phyloP scores from a whole-genome alignment of 2,888 invertebrate species.

The Eupeodes latifasciatus region DNA sequence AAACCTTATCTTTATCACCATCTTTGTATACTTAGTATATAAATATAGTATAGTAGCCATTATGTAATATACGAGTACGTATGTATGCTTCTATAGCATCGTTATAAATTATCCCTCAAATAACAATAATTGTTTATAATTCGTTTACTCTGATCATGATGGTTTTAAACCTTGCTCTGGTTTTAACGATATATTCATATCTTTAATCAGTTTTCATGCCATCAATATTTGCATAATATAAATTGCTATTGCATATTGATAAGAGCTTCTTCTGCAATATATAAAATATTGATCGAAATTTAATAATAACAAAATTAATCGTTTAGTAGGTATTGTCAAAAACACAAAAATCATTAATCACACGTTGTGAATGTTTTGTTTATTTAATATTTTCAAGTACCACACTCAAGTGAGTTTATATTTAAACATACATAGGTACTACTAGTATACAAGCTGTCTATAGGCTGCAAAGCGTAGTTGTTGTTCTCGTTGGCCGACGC shows the following conservation, averaged over 20 bases:
- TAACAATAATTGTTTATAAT: neutral
- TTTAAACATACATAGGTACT: no score
- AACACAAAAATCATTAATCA: constrained; percentile 39
- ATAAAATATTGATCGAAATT: constrained; percentile 45
- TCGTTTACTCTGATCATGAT: neutral
- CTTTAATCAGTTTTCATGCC: constrained; percentile 11
- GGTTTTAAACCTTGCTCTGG: constrained; percentile 5
- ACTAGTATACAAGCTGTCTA: no score
- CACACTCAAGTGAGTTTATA: neutral
- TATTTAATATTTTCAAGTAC: constrained; percentile 54
- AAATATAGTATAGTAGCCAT: no score
- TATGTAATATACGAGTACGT: constrained; percentile 42
- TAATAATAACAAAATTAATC: constrained; percentile 58
- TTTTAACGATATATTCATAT: neutral
- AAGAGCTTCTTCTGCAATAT: constrained; percentile 53
- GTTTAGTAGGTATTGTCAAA: constrained; percentile 29
- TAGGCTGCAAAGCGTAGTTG: no score
- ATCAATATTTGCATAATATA: constrained; percentile 22
- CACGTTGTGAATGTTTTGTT: constrained; percentile 40
- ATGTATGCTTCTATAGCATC: constrained; percentile 49
- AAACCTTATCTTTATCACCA: constrained; percentile 5
- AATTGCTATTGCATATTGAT: constrained; percentile 26
- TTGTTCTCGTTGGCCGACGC: no score
- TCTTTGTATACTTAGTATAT: neutral
- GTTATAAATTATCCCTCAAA: constrained; percentile 12